Evolutionary conservation across 2,888 invertebrate genomes (phyloP).

Genomic region (Drosophila subsilvestris): DNA sequence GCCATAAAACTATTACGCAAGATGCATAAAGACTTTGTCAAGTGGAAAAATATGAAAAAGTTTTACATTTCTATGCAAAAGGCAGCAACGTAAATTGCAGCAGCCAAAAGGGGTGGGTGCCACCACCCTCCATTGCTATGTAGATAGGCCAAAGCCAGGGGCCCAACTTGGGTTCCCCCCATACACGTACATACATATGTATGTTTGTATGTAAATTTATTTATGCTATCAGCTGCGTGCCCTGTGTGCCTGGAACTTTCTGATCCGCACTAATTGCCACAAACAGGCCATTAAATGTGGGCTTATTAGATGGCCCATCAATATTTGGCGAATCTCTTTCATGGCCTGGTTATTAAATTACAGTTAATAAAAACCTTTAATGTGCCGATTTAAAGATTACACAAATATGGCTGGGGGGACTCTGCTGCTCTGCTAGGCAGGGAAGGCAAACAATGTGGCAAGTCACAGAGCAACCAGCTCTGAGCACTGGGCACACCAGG

Average conservation of each 20-base stretch:
- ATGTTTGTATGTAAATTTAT: slow-evolving; percentile 28
- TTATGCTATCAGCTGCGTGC: slow-evolving; percentile 34
- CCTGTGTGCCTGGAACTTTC: slow-evolving; percentile 27
- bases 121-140: too few relatives aligned
- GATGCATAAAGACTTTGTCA: slow-evolving; percentile 78
- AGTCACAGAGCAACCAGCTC: slow-evolving; percentile 53
- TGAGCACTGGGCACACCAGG: too few relatives aligned
- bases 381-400: slow-evolving; percentile 74
- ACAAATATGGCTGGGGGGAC: slow-evolving; percentile 14
- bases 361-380: slow-evolving; percentile 67
- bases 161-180: not conserved
- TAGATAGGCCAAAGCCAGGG: slow-evolving; percentile 2
- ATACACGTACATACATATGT: not conserved
- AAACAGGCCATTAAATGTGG: slow-evolving; percentile 24
- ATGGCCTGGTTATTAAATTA: slow-evolving; percentile 63
- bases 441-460: slow-evolving; percentile 68
- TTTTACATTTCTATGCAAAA: slow-evolving; percentile 76
- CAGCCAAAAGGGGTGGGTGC: not conserved
- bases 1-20: slow-evolving; percentile 78
- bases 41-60: slow-evolving; percentile 79
- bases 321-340: slow-evolving; percentile 19
- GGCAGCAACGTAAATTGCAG: slow-evolving; percentile 63
- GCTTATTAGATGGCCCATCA: slow-evolving; percentile 34
- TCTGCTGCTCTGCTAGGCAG: slow-evolving; percentile 25
- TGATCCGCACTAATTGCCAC: slow-evolving; percentile 60